Base-by-base conservation (phyloP, 2,113 vertebrate species). In the Rallus limicola region DNA sequence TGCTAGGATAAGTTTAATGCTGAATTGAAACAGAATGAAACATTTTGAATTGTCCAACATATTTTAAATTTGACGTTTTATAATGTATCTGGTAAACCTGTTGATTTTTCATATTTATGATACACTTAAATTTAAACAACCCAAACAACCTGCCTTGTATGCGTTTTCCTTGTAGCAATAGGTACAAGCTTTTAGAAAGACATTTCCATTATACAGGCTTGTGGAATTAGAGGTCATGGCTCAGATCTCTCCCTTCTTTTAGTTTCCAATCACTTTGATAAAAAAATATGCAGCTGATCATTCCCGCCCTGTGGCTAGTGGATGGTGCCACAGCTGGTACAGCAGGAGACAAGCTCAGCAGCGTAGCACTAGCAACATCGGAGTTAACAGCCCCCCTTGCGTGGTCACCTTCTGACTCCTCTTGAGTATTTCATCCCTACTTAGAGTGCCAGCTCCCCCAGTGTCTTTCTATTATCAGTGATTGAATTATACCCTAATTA, bases 201-300 rank as follows among this genome's bases (percentile, higher is more conserved):
- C 4, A 31, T 52, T 91, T 78, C 65, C 67, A 38, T 68, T 68
- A 56, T 5, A 76, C 80, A 95, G 55, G 8, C 15, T 62, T 89
- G 36, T 34, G 13, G 33, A 85, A 82, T 42, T 44, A 58, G 48
- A 89, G 84, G 82, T 83, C n/a, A n/a, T n/a, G n/a, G 60, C 52
- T 84, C 64, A 34, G 60, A 63, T 25, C 88, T 69, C 9, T 1
- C 18, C 44, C 38, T 82, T 58, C n/a, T 64, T 90, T 86, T 79
- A 78, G 74, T 83, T 92, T 83, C 84, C 58, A 72, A 13, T 62
- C 58, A 34, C 69, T 94, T 83, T 50, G 80, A 91, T 68, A 65
- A 87, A 48, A 46, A 88, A 68, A n/a, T 6, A 26, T 84, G 20
- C 29, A 75, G 42, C 78, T 58, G 56, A 86, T 88, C 72, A 33